Evolutionary conservation across 2,888 invertebrate species (phyloP).

Genomic region (Teleogryllus oceanicus): DNA sequence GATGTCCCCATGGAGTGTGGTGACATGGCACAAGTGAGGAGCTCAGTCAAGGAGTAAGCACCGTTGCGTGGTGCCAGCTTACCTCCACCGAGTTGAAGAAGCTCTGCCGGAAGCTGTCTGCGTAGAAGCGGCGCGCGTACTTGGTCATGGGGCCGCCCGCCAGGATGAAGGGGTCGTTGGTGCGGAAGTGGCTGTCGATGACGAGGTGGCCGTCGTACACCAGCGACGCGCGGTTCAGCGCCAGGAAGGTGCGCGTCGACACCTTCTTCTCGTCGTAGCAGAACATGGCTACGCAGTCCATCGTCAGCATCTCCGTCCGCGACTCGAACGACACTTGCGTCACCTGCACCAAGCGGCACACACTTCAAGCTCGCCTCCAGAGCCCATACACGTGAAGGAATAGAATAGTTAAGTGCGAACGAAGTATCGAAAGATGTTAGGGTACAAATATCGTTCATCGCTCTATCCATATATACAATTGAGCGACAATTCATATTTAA

Average conservation of each 20-base stretch:
- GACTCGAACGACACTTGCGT: conserved; percentile 53
- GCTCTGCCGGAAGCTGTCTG: conserved; percentile 52
- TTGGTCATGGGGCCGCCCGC: conserved; percentile 64
- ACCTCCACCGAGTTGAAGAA: conserved; percentile 61
- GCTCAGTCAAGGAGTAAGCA: no score
- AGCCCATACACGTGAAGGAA: no score
- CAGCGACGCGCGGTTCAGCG: conserved; percentile 56
- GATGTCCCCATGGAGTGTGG: no score
- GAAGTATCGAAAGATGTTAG: no score
- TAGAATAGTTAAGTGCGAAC: no score
- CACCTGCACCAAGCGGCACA: conserved; percentile 39
- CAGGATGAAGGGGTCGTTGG: conserved; percentile 62
- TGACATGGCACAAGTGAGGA: no score
- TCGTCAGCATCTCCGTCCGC: conserved; percentile 46
- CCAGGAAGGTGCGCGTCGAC: conserved; percentile 53
- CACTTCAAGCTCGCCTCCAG: no score
- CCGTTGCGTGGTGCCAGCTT: background rate
- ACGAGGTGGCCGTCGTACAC: conserved; percentile 63
- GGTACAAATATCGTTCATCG: no score
- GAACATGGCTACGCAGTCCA: conserved; percentile 57
- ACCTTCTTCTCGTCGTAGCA: conserved; percentile 58
- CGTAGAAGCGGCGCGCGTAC: conserved; percentile 60
- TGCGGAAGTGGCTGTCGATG: conserved; percentile 58
- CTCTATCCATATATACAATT: no score
- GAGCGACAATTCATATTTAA: no score